Conservation (phyloP, 2,113 vertebrate species). For the Stomatorhinus ivindoensis region DNA sequence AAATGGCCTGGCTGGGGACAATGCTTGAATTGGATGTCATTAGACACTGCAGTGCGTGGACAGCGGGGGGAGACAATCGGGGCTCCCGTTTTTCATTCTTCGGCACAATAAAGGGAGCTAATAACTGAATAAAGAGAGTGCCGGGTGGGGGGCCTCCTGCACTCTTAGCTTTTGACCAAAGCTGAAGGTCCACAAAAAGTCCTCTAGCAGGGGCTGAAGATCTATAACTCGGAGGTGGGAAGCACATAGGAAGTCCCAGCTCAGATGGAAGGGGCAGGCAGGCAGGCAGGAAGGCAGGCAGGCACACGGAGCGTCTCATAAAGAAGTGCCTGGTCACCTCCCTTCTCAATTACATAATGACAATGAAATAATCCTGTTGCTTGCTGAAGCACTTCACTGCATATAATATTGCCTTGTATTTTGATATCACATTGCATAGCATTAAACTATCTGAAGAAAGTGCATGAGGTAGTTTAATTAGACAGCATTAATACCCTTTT, state of each 20-base stretch:
- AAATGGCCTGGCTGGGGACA: constrained; percentile 41
- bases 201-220: not conserved
- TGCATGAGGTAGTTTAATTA: not conserved
- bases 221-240: not conserved
- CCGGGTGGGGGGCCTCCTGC: not conserved
- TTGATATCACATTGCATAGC: not conserved
- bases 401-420: not conserved
- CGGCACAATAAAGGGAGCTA: constrained; percentile 4
- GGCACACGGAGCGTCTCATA: not conserved
- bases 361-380: not conserved
- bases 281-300: not conserved
- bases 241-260: not conserved
- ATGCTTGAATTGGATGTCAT: constrained; percentile 24
- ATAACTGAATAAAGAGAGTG: not conserved
- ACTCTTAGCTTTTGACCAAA: not conserved
- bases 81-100: constrained; percentile 25
- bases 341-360: not conserved
- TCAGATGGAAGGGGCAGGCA: not conserved
- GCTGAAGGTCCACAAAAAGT: not conserved
- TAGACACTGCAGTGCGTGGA: constrained; percentile 6
- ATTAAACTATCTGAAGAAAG: not conserved
- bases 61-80: constrained; percentile 19
- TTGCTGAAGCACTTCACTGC: not conserved
- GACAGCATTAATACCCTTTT: not conserved
- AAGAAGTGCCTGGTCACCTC: not conserved